phyloP scores from a whole-genome alignment of 1,140 invertebrate genomes.

The Drosophila watanabei region DNA sequence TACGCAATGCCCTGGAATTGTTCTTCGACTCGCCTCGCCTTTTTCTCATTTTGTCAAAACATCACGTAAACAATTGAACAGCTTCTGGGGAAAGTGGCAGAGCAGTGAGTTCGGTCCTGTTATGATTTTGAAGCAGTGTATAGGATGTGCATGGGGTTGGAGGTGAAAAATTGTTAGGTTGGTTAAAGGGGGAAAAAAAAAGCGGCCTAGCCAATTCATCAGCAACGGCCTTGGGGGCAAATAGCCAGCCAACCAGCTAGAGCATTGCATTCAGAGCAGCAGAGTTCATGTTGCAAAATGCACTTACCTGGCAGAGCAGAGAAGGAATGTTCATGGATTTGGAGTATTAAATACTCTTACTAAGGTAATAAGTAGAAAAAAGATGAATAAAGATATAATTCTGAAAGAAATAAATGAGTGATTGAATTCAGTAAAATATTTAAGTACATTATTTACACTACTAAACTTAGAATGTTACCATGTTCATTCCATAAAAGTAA shows the following conservation, averaged over 20 bases:
- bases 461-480: background rate
- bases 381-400: background rate
- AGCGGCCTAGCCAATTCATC: constrained; percentile 67
- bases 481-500: background rate
- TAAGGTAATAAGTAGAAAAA: background rate
- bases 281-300: constrained; percentile 70
- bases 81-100: constrained; percentile 38
- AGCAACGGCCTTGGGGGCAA: constrained; percentile 72
- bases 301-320: constrained; percentile 34
- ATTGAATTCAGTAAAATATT: background rate
- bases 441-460: background rate
- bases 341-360: background rate
- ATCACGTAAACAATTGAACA: constrained; percentile 83
- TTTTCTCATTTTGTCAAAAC: constrained; percentile 75
- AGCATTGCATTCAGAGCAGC: constrained; percentile 51
- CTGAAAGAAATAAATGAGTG: background rate
- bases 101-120: constrained; percentile 9
- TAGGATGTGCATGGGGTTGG: background rate
- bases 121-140: constrained; percentile 44
- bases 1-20: constrained; percentile 67
- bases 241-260: constrained; percentile 32
- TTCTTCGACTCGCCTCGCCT: constrained; percentile 37
- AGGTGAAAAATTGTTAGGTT: background rate
- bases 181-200: constrained; percentile 8
- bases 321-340: background rate